phyloP scores from a whole-genome alignment of 2,888 invertebrate genomes.

The Unio delphinus region DNA sequence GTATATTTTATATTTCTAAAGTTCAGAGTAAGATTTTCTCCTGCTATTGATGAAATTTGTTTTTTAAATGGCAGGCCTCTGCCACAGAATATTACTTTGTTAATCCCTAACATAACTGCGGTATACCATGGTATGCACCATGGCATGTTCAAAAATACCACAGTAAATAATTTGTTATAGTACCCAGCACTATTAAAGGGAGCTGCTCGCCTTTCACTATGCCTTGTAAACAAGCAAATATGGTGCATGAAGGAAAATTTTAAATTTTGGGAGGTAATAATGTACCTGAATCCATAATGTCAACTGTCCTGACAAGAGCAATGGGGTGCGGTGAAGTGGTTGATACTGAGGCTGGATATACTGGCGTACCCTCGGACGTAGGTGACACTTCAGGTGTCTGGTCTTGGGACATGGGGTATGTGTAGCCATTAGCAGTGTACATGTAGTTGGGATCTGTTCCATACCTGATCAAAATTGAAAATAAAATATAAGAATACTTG shows the following conservation, averaged over 20 bases:
- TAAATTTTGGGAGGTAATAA: not conserved
- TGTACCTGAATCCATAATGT: slow-evolving; percentile 59
- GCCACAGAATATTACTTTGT: no score
- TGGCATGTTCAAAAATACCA: no score
- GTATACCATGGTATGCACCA: not conserved
- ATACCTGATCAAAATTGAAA: slow-evolving; percentile 13
- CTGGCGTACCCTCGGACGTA: slow-evolving; percentile 31
- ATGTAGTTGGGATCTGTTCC: slow-evolving; percentile 23
- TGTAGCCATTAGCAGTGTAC: slow-evolving; percentile 47
- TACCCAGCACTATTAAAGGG: no score
- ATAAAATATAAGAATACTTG: not conserved
- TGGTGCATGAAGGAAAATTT: not conserved
- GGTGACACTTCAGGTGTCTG: slow-evolving; percentile 27
- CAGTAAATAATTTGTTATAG: no score
- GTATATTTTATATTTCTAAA: no score
- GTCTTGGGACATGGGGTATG: slow-evolving; percentile 27
- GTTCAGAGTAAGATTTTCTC: no score
- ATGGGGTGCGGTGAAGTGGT: slow-evolving; percentile 48
- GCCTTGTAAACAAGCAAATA: not conserved
- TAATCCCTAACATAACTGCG: no score
- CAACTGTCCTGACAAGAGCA: slow-evolving; percentile 49
- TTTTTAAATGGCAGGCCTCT: no score
- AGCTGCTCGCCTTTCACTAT: not conserved
- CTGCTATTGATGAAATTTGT: no score
- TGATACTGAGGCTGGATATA: slow-evolving; percentile 37